phyloP scores from a whole-genome alignment of 2,797 vertebrate species.

The Hephaestus fuliginosus region DNA sequence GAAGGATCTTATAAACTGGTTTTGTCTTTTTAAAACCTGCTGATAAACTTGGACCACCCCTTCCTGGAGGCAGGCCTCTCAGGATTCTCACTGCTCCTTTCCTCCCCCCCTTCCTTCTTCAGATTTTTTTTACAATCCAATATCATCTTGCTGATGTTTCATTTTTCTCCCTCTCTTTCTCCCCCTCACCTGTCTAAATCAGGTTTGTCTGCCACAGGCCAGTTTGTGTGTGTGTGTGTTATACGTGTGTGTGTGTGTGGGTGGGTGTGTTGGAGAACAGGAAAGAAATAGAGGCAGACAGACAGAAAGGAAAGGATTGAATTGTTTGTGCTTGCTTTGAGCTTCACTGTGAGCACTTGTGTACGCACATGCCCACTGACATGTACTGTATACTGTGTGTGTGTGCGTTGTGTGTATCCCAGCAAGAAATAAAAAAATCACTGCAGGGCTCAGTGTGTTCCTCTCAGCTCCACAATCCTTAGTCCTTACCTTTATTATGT shows the following conservation, averaged over 20 bases:
- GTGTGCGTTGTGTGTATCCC: constrained; percentile 12
- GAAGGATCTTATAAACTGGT: neutral
- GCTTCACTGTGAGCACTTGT: constrained; percentile 27
- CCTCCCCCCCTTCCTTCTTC: neutral
- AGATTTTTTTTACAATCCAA: neutral
- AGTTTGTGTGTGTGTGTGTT: neutral
- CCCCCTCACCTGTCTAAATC: constrained; percentile 37
- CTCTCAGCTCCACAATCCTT: constrained; percentile 35
- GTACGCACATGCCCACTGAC: constrained; percentile 9
- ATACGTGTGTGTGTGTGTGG: neutral
- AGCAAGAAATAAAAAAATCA: constrained; percentile 8
- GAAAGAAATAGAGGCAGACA: constrained; percentile 15
- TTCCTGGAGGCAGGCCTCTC: neutral
- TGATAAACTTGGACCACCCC: neutral
- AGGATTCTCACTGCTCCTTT: neutral
- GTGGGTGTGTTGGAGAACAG: constrained; percentile 3
- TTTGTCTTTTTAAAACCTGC: neutral
- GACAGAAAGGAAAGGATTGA: constrained; percentile 31
- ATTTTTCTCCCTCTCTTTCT: constrained; percentile 39
- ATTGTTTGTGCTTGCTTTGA: constrained; percentile 50
- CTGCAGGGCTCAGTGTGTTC: constrained; percentile 25
- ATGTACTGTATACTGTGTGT: constrained; percentile 24
- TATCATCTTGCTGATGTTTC: constrained; percentile 46
- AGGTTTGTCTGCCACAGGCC: constrained; percentile 29
- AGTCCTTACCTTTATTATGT: constrained; percentile 51